These are phyloP conservation scores for Diorhabda elongata DNA, from an alignment of 1,140 invertebrate species.

Conservation along the genomic window DNA sequence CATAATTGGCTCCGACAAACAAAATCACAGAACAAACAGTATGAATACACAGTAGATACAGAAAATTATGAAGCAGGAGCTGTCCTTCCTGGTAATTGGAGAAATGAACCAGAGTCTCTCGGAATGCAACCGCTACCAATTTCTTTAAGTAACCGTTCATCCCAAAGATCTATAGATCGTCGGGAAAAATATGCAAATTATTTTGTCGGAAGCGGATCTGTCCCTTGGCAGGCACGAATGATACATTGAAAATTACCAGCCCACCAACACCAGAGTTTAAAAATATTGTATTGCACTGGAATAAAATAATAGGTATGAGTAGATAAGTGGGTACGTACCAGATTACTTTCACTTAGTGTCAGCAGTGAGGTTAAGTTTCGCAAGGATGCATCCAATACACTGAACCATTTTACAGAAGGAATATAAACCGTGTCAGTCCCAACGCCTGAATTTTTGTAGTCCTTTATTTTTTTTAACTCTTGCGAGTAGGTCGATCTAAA, in stretches of 20 bases:
- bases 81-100: conserved; percentile 22
- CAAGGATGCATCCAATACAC: conserved; percentile 20
- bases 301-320: not conserved
- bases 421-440: conserved; percentile 19
- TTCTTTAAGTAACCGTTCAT: conserved; percentile 17
- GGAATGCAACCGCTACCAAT: conserved; percentile 21
- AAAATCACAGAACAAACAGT: conserved; percentile 19
- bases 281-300: not conserved
- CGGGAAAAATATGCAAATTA: conserved; percentile 21
- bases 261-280: not conserved
- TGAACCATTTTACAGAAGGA: too few species aligned
- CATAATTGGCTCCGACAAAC: too few species aligned
- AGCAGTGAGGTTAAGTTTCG: conserved; percentile 14
- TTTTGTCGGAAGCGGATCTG: conserved; percentile 20
- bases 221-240: conserved; percentile 21
- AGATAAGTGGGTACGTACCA: conserved; percentile 10
- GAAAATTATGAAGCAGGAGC: conserved; percentile 15
- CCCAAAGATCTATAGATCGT: conserved; percentile 18
- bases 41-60: conserved; percentile 18
- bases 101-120: conserved; percentile 14
- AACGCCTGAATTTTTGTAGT: conserved; percentile 19
- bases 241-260: conserved; percentile 12
- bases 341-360: conserved; percentile 22
- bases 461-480: conserved; percentile 22
- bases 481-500: too few species aligned